phyloP scores from a whole-genome alignment of 1,140 invertebrate genomes.

The Drosophila athabasca region DNA sequence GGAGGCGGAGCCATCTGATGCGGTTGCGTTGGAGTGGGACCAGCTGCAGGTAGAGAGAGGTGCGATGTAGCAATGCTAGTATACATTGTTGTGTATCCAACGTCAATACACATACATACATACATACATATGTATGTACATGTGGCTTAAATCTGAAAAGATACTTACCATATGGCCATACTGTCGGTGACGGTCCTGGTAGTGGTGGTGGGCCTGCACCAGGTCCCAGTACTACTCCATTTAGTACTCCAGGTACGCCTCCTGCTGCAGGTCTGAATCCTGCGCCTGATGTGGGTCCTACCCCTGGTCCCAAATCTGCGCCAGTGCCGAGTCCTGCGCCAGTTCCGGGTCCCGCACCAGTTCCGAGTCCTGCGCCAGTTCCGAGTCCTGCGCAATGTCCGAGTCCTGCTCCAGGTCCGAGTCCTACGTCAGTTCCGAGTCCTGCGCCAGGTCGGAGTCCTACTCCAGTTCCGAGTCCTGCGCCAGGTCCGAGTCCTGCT shows the following conservation, averaged over 20 bases:
- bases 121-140: neutral
- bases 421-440: too few relatives aligned
- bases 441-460: neutral
- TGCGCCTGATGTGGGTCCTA: neutral
- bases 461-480: neutral
- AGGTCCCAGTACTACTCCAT: too few relatives aligned
- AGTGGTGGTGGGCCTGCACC: neutral
- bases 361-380: neutral
- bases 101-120: too few relatives aligned
- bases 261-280: too few relatives aligned
- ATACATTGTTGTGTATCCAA: too few relatives aligned
- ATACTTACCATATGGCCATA: neutral
- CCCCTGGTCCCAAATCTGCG: neutral
- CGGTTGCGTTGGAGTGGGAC: neutral
- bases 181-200: too few relatives aligned
- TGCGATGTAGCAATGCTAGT: neutral
- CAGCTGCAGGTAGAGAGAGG: neutral
- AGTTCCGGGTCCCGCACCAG: neutral
- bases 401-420: too few relatives aligned
- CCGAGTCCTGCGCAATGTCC: neutral
- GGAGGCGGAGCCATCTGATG: conserved; percentile 11
- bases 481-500: too few relatives aligned
- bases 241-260: too few relatives aligned
- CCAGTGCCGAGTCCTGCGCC: neutral
- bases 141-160: neutral